A percentile compares a stretch with the other conserved stretches of the same genome.
Conservation (phyloP, 2,113 vertebrate genomes). For the Todiramphus chloris region DNA sequence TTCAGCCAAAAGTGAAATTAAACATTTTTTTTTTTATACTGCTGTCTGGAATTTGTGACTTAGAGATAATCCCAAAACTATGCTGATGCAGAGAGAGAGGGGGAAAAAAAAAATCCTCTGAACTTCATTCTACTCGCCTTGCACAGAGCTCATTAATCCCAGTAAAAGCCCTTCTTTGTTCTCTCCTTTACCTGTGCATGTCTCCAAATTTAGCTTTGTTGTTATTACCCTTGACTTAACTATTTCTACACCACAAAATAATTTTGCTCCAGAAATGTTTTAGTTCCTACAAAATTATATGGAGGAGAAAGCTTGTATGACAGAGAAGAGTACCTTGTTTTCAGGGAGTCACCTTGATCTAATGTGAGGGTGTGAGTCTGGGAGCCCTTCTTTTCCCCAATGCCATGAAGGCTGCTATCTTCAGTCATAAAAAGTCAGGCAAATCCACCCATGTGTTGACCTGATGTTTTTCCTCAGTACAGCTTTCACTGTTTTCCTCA, state of each 20-base stretch:
- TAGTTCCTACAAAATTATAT: not conserved
- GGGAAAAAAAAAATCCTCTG: not conserved
- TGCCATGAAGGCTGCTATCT: not conserved
- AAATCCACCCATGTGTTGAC: not conserved
- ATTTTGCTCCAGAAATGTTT: not conserved
- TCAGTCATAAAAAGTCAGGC: not conserved
- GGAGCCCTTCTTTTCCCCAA: not conserved
- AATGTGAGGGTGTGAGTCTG: not conserved
- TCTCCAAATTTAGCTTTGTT: not conserved
- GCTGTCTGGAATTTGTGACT: slow-evolving; percentile 28
- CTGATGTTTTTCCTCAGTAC: not conserved
- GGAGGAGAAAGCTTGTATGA: not conserved
- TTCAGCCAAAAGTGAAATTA: slow-evolving; percentile 10
- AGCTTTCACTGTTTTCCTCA: not conserved
- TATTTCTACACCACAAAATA: not conserved
- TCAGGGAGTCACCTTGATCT: not conserved
- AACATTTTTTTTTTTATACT: not conserved
- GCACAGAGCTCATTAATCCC: not conserved
- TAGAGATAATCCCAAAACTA: slow-evolving; percentile 10
- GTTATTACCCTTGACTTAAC: not conserved
- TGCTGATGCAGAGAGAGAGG: not conserved
- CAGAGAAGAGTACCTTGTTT: not conserved
- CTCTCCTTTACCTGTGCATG: not conserved
- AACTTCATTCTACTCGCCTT: not conserved
- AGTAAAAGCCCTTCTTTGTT: not conserved